phyloP scores from a whole-genome alignment of 2,113 vertebrate species.

The Xiphophorus maculatus region DNA sequence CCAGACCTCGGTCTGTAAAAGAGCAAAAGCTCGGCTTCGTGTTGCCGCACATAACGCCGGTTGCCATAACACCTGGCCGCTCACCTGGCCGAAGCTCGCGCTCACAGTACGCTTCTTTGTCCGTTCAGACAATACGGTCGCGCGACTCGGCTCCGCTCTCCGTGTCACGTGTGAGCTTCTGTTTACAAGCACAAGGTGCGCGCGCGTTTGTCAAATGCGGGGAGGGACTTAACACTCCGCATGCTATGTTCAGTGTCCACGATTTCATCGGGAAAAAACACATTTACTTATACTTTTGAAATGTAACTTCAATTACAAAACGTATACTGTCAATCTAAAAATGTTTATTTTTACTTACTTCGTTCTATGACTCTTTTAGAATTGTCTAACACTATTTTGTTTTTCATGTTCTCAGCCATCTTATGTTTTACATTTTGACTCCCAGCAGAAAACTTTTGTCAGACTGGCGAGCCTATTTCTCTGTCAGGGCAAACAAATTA shows the following conservation, averaged over 20 bases:
- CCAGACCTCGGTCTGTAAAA: constrained; percentile 9
- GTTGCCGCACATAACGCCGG: constrained; percentile 2
- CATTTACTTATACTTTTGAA: no score
- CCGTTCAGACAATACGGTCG: constrained; percentile 74
- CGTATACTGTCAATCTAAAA: not conserved
- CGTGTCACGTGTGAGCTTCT: constrained; percentile 85
- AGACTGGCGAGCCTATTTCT: no score
- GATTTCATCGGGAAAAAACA: not conserved
- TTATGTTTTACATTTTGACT: no score
- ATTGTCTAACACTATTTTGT: no score
- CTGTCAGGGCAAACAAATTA: no score
- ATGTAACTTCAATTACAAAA: no score
- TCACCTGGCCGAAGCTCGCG: constrained; percentile 35
- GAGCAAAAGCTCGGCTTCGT: not conserved
- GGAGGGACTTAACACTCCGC: constrained; percentile 55
- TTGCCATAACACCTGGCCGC: constrained; percentile 62
- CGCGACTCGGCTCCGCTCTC: constrained; percentile 53
- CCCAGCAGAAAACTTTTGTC: no score
- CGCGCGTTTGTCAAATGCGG: constrained; percentile 69
- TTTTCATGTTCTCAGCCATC: no score
- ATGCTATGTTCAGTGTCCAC: not conserved
- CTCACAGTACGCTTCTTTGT: constrained; percentile 64
- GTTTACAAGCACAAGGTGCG: constrained; percentile 86
- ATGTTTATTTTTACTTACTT: not conserved
- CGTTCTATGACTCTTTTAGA: no score